Base-by-base conservation (phyloP, 2,888 invertebrate genomes). In the Sinodicranocentrus sp. region DNA sequence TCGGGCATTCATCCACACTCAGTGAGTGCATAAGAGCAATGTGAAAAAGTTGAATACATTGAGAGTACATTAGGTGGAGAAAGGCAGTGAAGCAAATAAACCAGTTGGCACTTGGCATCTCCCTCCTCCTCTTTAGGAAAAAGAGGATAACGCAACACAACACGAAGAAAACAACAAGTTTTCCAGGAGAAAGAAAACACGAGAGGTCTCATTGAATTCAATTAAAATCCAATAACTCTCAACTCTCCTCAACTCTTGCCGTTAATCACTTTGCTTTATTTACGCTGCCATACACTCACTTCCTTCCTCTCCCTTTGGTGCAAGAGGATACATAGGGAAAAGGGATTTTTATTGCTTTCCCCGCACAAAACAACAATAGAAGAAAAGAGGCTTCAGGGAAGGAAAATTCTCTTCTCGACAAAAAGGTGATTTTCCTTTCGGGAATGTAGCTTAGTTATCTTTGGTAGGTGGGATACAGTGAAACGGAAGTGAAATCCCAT, bases 221-320 rank as follows among this genome's bases (percentile, higher is more conserved):
- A 77, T 77, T 77, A 77, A 77, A 77, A 68, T 77, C 77, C 77
- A 77, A 77, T 77, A 77, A 77, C 77, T 77, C 67, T 67, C 75
- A 75, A 75, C 65, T 77, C 77, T 54, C 54, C 65, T 77, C 54
- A 77, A 77, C 77, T 77, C 68, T 67, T 57, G 77, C 68, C 77
- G 77, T 77, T 77, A 77, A 77, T 77, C 77, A 77, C 77, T 77
- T 67, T 67, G 43, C 77, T 77, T 68, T 77, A 77, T 77, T 75
- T 75, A 75, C 75, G 59, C 67, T 67, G 67, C 68, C 77, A 48
- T n/a, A 48, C 17, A 48, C 33, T 6, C 33, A 33, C 33, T 33
- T 10, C 33, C 33, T 33, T 33, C 33, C 33, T 33, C 33, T n/a
- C n/a, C 33, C 5, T 10, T 3, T 10, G 33, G 33, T 33, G 33